These are phyloP conservation scores for Pitta sordida DNA, from an alignment of 2,113 vertebrate genomes.

Conservation along the genomic window DNA sequence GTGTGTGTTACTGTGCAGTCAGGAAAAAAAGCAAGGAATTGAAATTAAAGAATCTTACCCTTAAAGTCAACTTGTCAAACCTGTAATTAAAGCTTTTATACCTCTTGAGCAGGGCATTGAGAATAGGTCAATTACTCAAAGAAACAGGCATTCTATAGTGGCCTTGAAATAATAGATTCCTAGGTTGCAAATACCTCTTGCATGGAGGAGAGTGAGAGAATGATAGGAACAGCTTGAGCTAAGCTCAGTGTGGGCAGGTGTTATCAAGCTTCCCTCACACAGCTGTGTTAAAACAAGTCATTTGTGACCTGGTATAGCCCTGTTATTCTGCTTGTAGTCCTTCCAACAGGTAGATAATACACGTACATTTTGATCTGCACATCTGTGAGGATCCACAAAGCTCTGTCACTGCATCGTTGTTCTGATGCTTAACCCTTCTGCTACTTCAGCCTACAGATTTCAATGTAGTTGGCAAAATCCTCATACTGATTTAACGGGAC, in stretches of 20 bases:
- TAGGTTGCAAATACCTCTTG: conserved; percentile 22
- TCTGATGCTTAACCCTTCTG: neutral
- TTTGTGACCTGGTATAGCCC: conserved; percentile 28
- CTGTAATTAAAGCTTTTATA: conserved; percentile 30
- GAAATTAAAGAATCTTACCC: neutral
- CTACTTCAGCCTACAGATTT: neutral
- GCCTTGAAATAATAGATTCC: neutral
- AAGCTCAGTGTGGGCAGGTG: conserved; percentile 54
- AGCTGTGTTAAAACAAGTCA: conserved; percentile 51
- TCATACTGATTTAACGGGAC: neutral
- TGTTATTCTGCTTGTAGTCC: neutral
- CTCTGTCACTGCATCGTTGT: neutral
- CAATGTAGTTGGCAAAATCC: neutral
- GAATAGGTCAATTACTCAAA: neutral
- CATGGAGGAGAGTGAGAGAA: conserved; percentile 9
- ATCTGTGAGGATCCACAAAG: neutral
- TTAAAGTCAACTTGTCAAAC: conserved; percentile 4
- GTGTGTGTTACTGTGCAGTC: neutral
- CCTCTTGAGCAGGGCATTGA: neutral
- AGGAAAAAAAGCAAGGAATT: conserved; percentile 30
- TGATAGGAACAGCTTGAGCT: conserved; percentile 56
- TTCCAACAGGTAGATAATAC: neutral
- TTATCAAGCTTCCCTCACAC: conserved; percentile 66
- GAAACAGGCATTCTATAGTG: neutral
- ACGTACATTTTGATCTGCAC: neutral